Base-by-base conservation (phyloP, 2,797 vertebrate species). In the Muraenolepis orangiensis region DNA sequence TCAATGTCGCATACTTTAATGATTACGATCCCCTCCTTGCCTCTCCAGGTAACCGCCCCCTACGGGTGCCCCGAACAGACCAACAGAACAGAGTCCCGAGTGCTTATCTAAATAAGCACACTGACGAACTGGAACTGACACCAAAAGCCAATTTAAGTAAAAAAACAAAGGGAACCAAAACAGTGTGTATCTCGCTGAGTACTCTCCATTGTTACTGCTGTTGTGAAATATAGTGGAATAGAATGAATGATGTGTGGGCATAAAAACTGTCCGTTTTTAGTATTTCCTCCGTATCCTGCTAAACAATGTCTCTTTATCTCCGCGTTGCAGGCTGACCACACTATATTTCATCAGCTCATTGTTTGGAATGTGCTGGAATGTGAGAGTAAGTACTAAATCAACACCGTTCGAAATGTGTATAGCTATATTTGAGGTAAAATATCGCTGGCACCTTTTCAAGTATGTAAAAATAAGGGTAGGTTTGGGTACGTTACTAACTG, bases 321-420 rank as follows among this genome's bases (percentile, higher is more conserved):
- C 26, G 28, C n/a, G 74, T 36, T 69, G 38, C 70, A 68, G 78
- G 72, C 36, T 70, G 77, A 69, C 78, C 73, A 76, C 78, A 85
- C 72, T 14, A 79, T 81, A 71, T 86, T 85, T 84, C 80, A 84
- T 73, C 79, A 79, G 76, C 76, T 75, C 31, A 84, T 87, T 87
- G 84, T 87, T 78, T 78, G 75, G 76, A 80, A 83, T 82, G 77
- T 69, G 26, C 74, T 80, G 79, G 76, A 79, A 83, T 85, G 80
- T 61, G 29, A 74, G 36, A 40, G n/a, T n/a, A 78, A 61, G 72
- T 73, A 76, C 73, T 71, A 28, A 28, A 72, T 64, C 57, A 64
- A 14, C 57, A 2, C 57, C 8, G 23, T 64, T 23, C 2, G 7
- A 26, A 8, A n/a, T 61, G 23, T 61, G 4, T 57, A 10, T 2